Evolutionary conservation across 2,113 vertebrate species (phyloP), one percentile per base, ranked within the genome.

Genomic region (Nothoprocta perdicaria): DNA sequence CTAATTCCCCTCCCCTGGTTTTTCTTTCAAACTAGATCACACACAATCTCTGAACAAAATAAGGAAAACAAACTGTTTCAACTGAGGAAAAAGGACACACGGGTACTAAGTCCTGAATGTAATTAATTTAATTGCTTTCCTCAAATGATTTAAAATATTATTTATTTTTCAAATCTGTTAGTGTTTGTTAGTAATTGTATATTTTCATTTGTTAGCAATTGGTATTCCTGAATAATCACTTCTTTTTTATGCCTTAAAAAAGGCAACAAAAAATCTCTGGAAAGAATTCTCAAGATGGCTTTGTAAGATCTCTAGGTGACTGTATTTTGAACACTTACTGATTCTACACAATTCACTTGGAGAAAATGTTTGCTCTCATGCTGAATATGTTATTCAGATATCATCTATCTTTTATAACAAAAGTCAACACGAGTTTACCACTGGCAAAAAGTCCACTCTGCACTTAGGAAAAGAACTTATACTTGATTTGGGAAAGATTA

Each of bases 1-100:
- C 55, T 72, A 94, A 95, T 89, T 92, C 66, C 85, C 40, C 58
- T 93, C 69, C 55, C 57, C 48, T 66, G 72, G 57, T 38, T 85
- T 84, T 85, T 66, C 50, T 80, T 89, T 86, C 67, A 80, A 93
- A 86, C n/a, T 27, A 89, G 41, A 91, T 84, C 45, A 79, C 52
- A 92, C 74, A 84, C n/a, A 82, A n/a, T 14, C 60, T 83, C 78
- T 73, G 66, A 53, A 46, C 27, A 74, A 76, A 94, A 75, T 80
- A 57, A 84, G 65, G 23, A 88, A 96, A 94, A 14, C 9, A 77
- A 77, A 71, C 12, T 58, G 52, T 41, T 65, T 55, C 63, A 88
- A 82, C 40, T 53, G 43, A 82, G 41, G 27, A 27, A 93, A 86
- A 86, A 55, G 27, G 31, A 26, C 41, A 85, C 31, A 57, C 2